Evolutionary conservation across 1,140 invertebrate species (phyloP), one percentile per base, ranked within the genome.

Genomic region (Hirudo medicinalis): DNA sequence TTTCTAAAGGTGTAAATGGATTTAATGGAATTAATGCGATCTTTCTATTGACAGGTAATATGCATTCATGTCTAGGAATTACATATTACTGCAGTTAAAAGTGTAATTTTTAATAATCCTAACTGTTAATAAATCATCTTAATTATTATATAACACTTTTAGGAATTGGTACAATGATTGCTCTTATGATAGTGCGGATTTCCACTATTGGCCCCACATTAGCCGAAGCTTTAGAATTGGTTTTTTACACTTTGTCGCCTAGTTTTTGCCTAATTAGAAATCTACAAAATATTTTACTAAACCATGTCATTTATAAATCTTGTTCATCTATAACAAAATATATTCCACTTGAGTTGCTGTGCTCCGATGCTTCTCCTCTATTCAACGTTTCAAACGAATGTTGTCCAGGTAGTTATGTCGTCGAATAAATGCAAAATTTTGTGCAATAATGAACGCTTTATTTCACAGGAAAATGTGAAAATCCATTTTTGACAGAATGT

Each of bases 201-300:
- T 49, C 43, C 43, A 49, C 43, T 17, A 17, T 0, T 49, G 43
- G 43, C 15, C 11, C 43, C 4, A 49, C 77, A 70, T 69, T 78
- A 11, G 74, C 77, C 0, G 71, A 72, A 17, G 67, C 70, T 20
- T 72, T 81, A 4, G 77, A 80, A 70, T 81, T 79, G 80, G 77
- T 78, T 29, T 81, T 81, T 74, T 66, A 82, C 85, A 72, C 75
- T 67, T 66, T 80, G 4, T 74, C 78, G 20, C 80, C 80, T 19
- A 78, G 80, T 71, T 81, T 75, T 74, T 79, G 78, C 40, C 75
- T 81, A 0, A 77, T 75, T 25, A 77, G 79, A 75, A 76, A 77
- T 13, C 63, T 79, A 15, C 72, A 72, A 29, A 76, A 79, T 63
- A 76, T 77, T 43, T 83, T 84, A 74, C 76, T 76, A n/a, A 85